Base-by-base conservation (phyloP, 1,140 invertebrate genomes). In the Lepidurus apus region DNA sequence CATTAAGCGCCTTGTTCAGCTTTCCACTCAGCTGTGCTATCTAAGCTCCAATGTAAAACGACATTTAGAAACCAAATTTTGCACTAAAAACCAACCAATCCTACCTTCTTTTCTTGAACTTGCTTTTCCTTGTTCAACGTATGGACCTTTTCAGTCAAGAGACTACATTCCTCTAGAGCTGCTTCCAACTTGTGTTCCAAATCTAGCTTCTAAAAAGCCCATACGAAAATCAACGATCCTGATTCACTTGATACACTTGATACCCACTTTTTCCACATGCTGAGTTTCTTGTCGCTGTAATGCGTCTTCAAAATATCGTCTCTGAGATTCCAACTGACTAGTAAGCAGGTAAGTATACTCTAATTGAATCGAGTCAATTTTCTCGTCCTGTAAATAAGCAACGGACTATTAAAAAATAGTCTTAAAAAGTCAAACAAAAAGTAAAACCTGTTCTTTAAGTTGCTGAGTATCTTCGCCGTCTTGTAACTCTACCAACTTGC, bases 321-420 rank as follows among this genome's bases (percentile, higher is more conserved):
- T 87, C 84, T 99, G 98, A 17, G 93, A 92, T 84, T 99, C 97
- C 21, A 99, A 87, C 85, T 99, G 98, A 74, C 93, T 95, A 9
- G 96, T 98, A n/a, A 99, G 86, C 74, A 98, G 88, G 87, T 98
- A 98, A 0, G 96, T 97, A 83, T 98, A 99, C 87, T 99, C 96
- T 78, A 98, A 86, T 84, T 97, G 95, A 74, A 98, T 90, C 0
- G 94, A 92, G 85, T 98, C 95, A 24, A 97, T 87, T 87, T 98
- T 98, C 82, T 97, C 95, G 81, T 95, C 93, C 44, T 79, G 73
- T n/a, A 44, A 8, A 45, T 21, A 53, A 26, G 21, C 43, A 45
- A 24, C 13, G 21, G 42, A 7, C 13, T 24, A n/a, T 13, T 24
- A 75, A 17, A n/a, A 6, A 75, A 7, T 9, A 1, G 10, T 7